Conservation (phyloP, 2,797 vertebrate species). For the Pangasius macronema region DNA sequence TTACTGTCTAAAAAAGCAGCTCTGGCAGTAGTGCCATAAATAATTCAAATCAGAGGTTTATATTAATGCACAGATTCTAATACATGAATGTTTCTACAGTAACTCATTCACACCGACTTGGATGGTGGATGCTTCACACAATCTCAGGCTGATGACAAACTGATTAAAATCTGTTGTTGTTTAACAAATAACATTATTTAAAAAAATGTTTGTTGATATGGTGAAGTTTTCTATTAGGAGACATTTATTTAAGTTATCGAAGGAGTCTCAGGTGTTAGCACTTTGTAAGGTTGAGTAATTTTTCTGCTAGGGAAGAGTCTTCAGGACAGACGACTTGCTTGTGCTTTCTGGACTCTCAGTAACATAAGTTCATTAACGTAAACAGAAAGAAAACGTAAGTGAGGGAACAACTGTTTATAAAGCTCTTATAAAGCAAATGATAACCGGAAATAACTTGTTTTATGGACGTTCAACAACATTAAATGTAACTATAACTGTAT, state of each 20-base stretch:
- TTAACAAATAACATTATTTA: not conserved
- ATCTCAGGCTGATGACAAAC: not conserved
- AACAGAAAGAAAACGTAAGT: not conserved
- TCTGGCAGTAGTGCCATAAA: not conserved
- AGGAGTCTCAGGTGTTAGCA: not conserved
- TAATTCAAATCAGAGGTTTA: not conserved
- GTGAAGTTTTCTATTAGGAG: not conserved
- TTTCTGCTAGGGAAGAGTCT: not conserved
- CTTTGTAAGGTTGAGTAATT: not conserved
- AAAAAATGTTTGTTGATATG: not conserved
- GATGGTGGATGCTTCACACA: not conserved
- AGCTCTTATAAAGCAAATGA: not conserved
- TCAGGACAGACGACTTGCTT: not conserved
- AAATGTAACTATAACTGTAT: not conserved
- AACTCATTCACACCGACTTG: not conserved
- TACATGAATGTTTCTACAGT: not conserved
- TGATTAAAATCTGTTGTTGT: not conserved
- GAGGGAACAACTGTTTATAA: not conserved
- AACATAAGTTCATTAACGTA: not conserved
- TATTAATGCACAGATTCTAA: not conserved
- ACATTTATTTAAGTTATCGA: constrained; percentile 2
- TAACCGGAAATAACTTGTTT: constrained; percentile 3
- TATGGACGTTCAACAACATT: not conserved
- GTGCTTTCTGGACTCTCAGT: not conserved
- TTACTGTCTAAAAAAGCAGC: not conserved